Evolutionary conservation across 2,888 invertebrate genomes (phyloP), one percentile per base, ranked within the genome.

Genomic region (Gymnocheta viridis): DNA sequence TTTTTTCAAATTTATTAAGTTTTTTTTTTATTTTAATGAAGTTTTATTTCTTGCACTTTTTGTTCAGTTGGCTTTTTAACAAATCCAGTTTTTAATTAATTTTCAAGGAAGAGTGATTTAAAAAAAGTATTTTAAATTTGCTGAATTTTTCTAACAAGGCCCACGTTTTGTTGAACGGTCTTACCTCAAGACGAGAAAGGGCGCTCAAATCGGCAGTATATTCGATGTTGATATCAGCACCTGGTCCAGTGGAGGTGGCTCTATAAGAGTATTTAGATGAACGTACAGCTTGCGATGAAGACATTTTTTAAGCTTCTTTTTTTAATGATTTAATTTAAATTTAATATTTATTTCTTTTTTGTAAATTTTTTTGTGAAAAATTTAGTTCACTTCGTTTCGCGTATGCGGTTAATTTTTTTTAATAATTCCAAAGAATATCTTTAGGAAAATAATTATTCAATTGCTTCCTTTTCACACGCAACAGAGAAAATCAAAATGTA

Each of bases 101-200:
- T 14, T 22, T 67, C 38, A 35, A 35, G 44, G 35, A 64, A 64
- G 32, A 51, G n/a, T n/a, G n/a, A 6, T 2, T 27, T 62, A 24
- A 6, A 38, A 14, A 60, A 22, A 38, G 19, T 19, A 27, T 44
- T 24, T n/a, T 2, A 24, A 47, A 29, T n/a, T 62, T 64, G 64
- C 44, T 24, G 62, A 22, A n/a, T 41, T 51, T 74, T 22, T 41
- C 22, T 3, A 41, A 19, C 38, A 38, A 62, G n/a, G 24, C 17
- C 32, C 70, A 10, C 24, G 49, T 85, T 81, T 85, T 69, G 67
- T 72, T 83, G 64, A 24, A 47, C 29, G 62, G 91, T 91, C 94
- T 94, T 96, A 98, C 98, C 97, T 98, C 98, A 93, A 98, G 96
- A 93, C 98, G 96, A 93, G 97, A 96, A 93, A 98, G 95, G 93